Conservation (phyloP, 2,888 invertebrate species). For the Tipula helvola region DNA sequence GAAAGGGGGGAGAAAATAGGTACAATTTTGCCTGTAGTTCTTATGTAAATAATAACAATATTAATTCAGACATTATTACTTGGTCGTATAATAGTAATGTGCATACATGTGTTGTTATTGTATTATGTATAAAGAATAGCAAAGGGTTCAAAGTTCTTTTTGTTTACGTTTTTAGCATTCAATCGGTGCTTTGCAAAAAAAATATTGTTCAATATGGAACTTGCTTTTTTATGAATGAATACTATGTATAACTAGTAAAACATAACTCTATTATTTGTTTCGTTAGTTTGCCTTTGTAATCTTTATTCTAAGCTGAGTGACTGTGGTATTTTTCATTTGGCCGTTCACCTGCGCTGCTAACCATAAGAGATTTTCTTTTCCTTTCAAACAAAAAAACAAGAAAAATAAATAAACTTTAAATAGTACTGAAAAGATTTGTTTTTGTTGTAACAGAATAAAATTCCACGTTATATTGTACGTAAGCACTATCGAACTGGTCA, state of each 20-base stretch:
- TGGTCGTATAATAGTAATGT: neutral
- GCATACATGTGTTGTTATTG: neutral
- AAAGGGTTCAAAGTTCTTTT: neutral
- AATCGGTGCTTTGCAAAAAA: neutral
- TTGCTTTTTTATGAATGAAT: neutral
- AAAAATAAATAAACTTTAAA: too few relatives aligned
- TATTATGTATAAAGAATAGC: neutral
- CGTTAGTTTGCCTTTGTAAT: neutral
- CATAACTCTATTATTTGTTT: neutral
- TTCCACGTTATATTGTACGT: too few relatives aligned
- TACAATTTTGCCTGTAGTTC: neutral
- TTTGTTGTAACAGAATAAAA: too few relatives aligned
- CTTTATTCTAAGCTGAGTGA: too few relatives aligned
- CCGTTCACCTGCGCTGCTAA: too few relatives aligned
- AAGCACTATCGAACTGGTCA: too few relatives aligned
- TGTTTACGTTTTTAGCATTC: neutral
- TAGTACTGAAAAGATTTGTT: too few relatives aligned
- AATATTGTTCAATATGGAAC: neutral
- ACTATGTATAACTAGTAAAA: neutral
- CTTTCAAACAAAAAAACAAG: too few relatives aligned
- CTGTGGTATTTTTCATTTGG: too few relatives aligned
- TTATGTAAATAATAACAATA: neutral
- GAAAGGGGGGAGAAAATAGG: neutral
- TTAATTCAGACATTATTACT: neutral
- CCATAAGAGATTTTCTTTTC: too few relatives aligned